Conservation (phyloP, 2,888 invertebrate genomes). For the Helobdella robusta region DNA sequence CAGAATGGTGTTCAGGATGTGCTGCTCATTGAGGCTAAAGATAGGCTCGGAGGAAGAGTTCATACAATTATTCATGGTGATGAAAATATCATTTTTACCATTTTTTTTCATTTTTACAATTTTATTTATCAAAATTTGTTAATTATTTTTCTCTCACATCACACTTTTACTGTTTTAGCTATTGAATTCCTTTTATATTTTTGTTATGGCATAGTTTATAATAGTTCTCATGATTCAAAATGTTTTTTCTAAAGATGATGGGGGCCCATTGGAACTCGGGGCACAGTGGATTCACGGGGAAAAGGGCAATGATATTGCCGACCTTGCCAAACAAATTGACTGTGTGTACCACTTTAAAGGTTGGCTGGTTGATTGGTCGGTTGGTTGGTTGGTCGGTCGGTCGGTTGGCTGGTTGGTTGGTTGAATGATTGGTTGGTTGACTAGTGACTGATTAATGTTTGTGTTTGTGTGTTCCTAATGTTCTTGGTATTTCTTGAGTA, state of each 20-base stretch:
- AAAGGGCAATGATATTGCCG: conserved; percentile 29
- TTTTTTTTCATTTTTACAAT: too few relatives aligned
- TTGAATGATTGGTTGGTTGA: too few relatives aligned
- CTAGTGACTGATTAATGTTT: too few relatives aligned
- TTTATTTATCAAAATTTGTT: too few relatives aligned
- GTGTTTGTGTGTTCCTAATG: too few relatives aligned
- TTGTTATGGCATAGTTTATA: too few relatives aligned
- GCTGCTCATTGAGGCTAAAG: conserved; percentile 28
- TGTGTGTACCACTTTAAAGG: conserved; percentile 20
- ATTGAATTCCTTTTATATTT: neutral
- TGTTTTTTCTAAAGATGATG: conserved; percentile 22
- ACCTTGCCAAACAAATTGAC: conserved; percentile 29
- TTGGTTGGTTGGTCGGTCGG: too few relatives aligned
- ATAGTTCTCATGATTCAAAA: too few relatives aligned
- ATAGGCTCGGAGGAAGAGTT: conserved; percentile 31
- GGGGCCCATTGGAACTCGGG: conserved; percentile 30
- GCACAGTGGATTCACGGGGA: conserved; percentile 35
- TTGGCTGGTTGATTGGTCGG: neutral
- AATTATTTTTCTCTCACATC: neutral
- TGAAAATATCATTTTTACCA: too few relatives aligned
- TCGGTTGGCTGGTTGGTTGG: too few relatives aligned
- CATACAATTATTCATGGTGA: conserved; percentile 26
- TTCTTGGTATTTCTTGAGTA: too few relatives aligned
- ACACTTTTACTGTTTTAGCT: neutral
- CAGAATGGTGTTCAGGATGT: conserved; percentile 24